Evolutionary conservation across 2,113 vertebrate species (phyloP), one percentile per base, ranked within the genome.

Genomic region (Craseonycteris thonglongyai): DNA sequence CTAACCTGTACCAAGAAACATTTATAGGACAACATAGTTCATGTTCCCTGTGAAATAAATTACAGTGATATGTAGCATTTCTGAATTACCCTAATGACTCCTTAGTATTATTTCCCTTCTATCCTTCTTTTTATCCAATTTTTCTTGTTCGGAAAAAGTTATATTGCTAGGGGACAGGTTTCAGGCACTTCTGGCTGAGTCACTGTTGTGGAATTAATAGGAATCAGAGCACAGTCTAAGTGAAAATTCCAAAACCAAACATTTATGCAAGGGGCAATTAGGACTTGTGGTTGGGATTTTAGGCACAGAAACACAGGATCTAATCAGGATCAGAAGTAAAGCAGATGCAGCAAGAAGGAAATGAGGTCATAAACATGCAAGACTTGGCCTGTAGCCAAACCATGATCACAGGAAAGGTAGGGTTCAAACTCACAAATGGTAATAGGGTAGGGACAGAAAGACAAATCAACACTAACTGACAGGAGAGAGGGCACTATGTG

Each of bases 291-390:
- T 79, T 89, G 30, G 58, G 33, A 42, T 91, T 94, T 91, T 75
- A 94, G 69, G 42, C 35, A 90, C 65, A 79, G 63, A 83, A 95
- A 87, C 40, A 91, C 13, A 61, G 63, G 30, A 91, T 68, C 19
- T 76, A 78, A 95, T 92, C 79, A 95, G 54, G 14, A 90, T 88
- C 65, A 93, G 71, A 96, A 90, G 18, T 54, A 96, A 95, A 95
- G 30, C 59, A 92, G 80, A 93, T 85, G 28, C 8, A 93, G 59
- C 38, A 59, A 80, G 87, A 93, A 94, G 49, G 69, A 96, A 95
- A 47, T 71, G 13, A 96, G 51, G 65, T 80, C 35, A 94, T 91
- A 93, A 96, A 82, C 24, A 71, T 82, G 38, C 7, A 88, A 68
- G 75, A 71, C 47, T 85, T 35, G 35, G 61, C 45, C 40, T 95